Evolutionary conservation across 1,140 invertebrate genomes (phyloP), one percentile per base, ranked within the genome.

Genomic region (Acromyrmex charruanus): DNA sequence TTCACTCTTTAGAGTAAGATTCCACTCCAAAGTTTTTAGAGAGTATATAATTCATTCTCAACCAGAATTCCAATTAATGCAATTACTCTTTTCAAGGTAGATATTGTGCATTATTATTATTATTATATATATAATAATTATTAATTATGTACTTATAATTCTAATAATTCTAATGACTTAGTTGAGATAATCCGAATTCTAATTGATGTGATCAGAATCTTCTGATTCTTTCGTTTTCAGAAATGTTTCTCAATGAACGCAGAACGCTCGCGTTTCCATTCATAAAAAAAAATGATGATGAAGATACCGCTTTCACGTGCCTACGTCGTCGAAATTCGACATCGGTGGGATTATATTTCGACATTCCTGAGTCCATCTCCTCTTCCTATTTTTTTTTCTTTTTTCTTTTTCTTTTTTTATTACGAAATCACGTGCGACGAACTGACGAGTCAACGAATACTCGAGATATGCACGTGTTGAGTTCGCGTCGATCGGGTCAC

Each of bases 401-500:
- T 18, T 14, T 7, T n/a, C 7, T 2, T 0, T 6, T 28, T 61
- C 61, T 18, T 12, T 25, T 39, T 18, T 14, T 12, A 10, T 7
- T 1, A 72, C 18, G 18, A 51, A 39, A 21, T 49, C 18, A 49
- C 28, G 39, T 31, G 39, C 31, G 69, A 71, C 63, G 31, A 74
- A 61, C 21, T 53, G 49, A 55, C 25, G 66, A 82, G 10, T 25
- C 53, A 25, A 82, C 69, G 80, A 84, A 84, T 75, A 75, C n/a
- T 61, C 80, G 39, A 75, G 55, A 84, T 75, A 75, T 31, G 53
- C 55, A 74, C 55, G 18, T 61, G 55, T 75, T 75, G 55, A 69
- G 18, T 61, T 84, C 44, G n/a, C 69, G 58, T 84, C 28, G 80
- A 84, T 84, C 55, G 69, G 80, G 25, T 74, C 80, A 68, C 80